A percentile compares a stretch with the other conserved stretches of the same genome.
Conservation (phyloP, 2,113 vertebrate species). For the Ginglymostoma cirratum region DNA sequence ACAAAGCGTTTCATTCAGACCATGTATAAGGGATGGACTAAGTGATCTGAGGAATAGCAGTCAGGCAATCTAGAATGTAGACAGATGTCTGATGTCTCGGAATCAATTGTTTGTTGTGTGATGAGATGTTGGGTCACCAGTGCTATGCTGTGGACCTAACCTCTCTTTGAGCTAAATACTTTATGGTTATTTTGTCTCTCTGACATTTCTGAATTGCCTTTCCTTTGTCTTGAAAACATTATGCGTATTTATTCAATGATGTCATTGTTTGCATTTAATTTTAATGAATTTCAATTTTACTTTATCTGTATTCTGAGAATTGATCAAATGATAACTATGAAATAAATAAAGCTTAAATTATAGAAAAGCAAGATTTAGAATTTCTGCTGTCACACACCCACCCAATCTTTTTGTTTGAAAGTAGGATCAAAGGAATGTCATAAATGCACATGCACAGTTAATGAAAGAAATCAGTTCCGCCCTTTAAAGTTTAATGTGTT, state of each 20-base stretch:
- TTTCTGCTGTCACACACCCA: neutral
- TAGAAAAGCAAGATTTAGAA: neutral
- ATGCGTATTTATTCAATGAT: neutral
- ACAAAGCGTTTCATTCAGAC: constrained; percentile 9
- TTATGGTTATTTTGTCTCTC: neutral
- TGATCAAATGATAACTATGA: neutral
- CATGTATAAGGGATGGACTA: neutral
- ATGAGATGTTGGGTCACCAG: neutral
- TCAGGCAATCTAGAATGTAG: neutral
- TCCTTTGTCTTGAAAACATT: neutral
- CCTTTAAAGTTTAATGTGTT: neutral
- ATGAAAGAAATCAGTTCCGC: constrained; percentile 11
- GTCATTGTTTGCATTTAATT: constrained; percentile 5
- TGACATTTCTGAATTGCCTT: neutral
- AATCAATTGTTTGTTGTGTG: neutral
- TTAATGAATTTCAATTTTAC: neutral
- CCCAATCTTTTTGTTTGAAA: neutral
- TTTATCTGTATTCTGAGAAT: neutral
- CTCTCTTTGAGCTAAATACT: neutral
- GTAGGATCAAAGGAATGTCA: constrained; percentile 12
- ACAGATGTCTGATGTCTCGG: constrained; percentile 15
- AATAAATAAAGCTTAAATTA: constrained; percentile 9
- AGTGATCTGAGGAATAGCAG: constrained; percentile 8
- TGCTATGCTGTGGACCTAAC: neutral
- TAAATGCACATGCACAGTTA: neutral